Evolutionary conservation across 2,113 vertebrate species (phyloP).

Genomic region (Nothoprocta pentlandii): DNA sequence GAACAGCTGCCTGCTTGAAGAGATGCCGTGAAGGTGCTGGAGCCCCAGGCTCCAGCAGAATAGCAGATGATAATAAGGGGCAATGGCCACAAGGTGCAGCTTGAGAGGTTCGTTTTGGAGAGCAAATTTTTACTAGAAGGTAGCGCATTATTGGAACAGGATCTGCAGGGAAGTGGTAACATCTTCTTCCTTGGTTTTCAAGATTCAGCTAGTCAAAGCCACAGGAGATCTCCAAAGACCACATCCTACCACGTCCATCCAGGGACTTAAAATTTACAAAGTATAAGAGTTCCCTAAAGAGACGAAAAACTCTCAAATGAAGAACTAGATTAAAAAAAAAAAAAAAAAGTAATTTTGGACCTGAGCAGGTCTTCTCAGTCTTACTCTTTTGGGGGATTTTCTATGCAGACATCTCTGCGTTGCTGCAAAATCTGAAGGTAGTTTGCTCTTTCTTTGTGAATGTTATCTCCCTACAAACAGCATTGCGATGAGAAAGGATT

Average conservation of each 20-base stretch:
- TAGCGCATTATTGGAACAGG: accelerated
- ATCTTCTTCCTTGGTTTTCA: not conserved
- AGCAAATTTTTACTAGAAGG: not conserved
- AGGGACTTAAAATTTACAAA: not conserved
- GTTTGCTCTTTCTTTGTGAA: constrained; percentile 21
- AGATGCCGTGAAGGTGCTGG: not conserved
- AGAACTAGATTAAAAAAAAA: constrained; percentile 19
- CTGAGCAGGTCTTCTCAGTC: not conserved
- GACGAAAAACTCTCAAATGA: not conserved
- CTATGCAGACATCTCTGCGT: not conserved
- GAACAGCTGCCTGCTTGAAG: not conserved
- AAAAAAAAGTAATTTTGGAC: not conserved
- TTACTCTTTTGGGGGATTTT: not conserved
- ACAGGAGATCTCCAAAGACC: not conserved
- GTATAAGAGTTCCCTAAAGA: not conserved
- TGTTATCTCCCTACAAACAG: not conserved
- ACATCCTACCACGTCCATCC: not conserved
- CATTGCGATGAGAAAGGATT: not conserved
- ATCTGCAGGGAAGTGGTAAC: accelerated
- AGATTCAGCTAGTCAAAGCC: not conserved
- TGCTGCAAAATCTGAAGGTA: not conserved
- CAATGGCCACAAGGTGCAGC: not conserved
- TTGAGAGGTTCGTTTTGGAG: not conserved
- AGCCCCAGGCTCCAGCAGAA: not conserved
- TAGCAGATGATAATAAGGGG: not conserved